phyloP scores from a whole-genome alignment of 2,797 vertebrate species.

The Gallinago solitaria region DNA sequence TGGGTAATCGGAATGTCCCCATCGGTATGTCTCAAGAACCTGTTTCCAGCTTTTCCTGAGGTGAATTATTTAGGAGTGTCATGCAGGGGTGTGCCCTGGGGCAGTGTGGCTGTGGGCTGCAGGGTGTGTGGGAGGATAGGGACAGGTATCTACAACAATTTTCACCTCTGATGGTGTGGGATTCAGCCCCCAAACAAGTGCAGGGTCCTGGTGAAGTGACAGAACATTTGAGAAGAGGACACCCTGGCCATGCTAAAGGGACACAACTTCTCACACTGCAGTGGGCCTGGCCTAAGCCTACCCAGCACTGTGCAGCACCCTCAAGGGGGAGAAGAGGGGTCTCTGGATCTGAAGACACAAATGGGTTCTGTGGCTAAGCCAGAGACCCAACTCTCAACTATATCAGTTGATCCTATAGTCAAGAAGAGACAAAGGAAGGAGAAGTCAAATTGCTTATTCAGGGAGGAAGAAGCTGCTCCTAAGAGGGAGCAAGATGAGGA shows the following conservation, averaged over 20 bases:
- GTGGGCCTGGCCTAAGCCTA: background rate
- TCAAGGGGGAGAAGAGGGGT: background rate
- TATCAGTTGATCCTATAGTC: background rate
- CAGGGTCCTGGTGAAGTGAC: background rate
- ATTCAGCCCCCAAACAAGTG: background rate
- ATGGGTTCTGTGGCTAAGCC: background rate
- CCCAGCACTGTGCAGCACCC: background rate
- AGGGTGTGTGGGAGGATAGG: background rate
- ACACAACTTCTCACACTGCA: rapidly evolving
- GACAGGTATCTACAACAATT: background rate
- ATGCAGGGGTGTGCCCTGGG: background rate
- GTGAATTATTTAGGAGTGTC: background rate
- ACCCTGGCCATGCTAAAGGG: background rate
- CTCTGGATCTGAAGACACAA: background rate
- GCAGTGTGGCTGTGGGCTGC: background rate
- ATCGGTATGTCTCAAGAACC: background rate
- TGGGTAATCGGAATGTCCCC: background rate
- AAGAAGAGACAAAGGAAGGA: background rate
- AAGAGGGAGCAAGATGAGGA: background rate
- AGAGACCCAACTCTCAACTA: background rate
- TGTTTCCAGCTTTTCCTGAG: background rate
- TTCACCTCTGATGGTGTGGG: background rate
- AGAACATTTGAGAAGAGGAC: background rate
- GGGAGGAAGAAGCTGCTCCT: background rate
- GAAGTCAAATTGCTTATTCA: background rate